Percentiles rank a stretch among this genome's conserved stretches.
Conservation (phyloP, 2,113 vertebrate genomes). For the Recurvirostra avosetta region DNA sequence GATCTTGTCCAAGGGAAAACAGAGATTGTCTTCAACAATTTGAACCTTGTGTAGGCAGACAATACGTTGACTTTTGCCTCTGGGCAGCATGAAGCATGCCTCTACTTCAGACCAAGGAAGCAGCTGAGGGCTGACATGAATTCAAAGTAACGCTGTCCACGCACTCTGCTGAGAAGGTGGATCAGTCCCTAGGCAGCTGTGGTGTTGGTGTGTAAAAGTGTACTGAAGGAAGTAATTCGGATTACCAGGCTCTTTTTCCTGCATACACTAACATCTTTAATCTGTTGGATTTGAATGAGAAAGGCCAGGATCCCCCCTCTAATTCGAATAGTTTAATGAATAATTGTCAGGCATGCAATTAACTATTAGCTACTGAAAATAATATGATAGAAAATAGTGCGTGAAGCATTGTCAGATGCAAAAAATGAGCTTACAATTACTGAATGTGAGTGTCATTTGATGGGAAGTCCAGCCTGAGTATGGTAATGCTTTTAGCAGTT, state of each 20-base stretch:
- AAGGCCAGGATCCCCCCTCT: background rate
- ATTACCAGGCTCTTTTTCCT: background rate
- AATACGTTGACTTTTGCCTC: background rate
- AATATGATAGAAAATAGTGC: background rate
- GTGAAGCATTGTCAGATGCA: background rate
- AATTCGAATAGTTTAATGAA: background rate
- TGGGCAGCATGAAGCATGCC: background rate
- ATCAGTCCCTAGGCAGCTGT: background rate
- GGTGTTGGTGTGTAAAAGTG: background rate
- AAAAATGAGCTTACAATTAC: background rate
- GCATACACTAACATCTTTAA: background rate
- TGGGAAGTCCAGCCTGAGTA: background rate
- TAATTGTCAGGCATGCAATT: background rate
- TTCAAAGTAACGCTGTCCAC: background rate
- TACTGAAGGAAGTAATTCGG: background rate
- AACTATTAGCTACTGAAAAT: background rate
- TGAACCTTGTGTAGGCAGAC: background rate
- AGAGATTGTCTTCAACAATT: background rate
- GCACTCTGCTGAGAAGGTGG: background rate
- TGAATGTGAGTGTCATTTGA: background rate
- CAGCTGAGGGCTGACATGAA: background rate
- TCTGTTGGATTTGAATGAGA: background rate
- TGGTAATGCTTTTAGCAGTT: background rate
- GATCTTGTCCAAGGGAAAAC: conserved; percentile 7
- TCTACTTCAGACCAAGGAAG: background rate